Evolutionary conservation across 2,797 vertebrate genomes (phyloP), one percentile per base, ranked within the genome.

Genomic region (Anisognathus igniventris): DNA sequence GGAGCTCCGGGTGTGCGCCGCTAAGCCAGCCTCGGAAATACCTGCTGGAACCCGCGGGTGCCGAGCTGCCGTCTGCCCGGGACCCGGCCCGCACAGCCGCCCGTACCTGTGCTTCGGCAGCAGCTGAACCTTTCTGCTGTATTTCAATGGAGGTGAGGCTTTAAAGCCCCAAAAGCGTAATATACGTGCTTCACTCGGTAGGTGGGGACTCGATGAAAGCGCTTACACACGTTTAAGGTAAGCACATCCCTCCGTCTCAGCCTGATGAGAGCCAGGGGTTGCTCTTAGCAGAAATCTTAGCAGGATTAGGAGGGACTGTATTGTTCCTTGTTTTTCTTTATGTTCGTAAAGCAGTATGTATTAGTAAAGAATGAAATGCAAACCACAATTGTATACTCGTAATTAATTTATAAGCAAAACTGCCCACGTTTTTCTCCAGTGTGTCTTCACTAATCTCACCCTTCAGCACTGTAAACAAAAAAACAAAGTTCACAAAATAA

Each of bases 11-110:
- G 28, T 3, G 27, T 7, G 58, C 19, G 27, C 21, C 21, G 20
- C 60, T 12, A 7, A 22, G 60, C 19, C 9, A 40, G 60, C 60
- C 54, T 7, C 13, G 0, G 1, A 2, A 35, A 4, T 15, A 20
- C 7, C 27, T 12, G 6, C 2, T 15, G 2, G 15, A 8, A 22
- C 30, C 14, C 2, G 0, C 0, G 28, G 54, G 24, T 2, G 10
- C 22, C n/a, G 4, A 1, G 7, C 3, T 3, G 62, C 33, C 5
- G 0, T 4, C 40, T 44, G 73, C 70, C 47, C 1, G 25, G 4
- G 30, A 20, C n/a, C n/a, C 39, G 2, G 44, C 3, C 48, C 6
- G 3, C 68, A 3, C 1, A 1, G 58, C 50, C 4, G 2, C 25
- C n/a, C 19, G 2, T 16, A 74, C 58, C 60, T 47, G 54, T 3